A percentile compares a stretch with the other conserved stretches of the same genome.
These are phyloP conservation scores for Microcebus tavaratra DNA, from an alignment of 2,113 vertebrate genomes.

Conservation along the genomic window DNA sequence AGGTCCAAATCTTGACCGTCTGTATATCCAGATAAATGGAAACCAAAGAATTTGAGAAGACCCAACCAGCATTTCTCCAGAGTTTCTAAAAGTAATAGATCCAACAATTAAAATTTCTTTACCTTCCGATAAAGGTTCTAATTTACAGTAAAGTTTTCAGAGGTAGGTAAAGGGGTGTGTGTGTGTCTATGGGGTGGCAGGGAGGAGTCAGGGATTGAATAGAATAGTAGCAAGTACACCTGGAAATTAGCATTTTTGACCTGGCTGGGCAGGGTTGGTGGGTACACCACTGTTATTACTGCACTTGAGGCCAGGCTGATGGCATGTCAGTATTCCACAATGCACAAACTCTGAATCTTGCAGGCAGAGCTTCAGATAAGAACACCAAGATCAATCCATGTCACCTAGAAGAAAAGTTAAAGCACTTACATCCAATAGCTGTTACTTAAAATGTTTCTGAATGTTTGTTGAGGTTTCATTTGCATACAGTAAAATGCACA, in stretches of 20 bases:
- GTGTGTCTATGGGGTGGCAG: not conserved
- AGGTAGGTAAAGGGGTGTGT: not conserved
- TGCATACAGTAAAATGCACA: not conserved
- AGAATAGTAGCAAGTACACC: accelerated
- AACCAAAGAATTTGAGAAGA: not conserved
- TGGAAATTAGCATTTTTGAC: not conserved
- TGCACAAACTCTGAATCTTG: not conserved
- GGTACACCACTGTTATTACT: not conserved
- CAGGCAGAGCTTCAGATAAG: not conserved
- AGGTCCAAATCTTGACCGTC: not conserved
- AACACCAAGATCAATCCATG: not conserved
- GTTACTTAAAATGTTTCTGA: not conserved
- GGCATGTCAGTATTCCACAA: not conserved
- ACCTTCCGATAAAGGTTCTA: not conserved
- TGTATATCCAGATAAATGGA: not conserved
- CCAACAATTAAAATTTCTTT: not conserved
- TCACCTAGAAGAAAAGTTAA: not conserved
- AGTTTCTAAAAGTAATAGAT: not conserved
- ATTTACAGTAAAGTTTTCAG: not conserved
- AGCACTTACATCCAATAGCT: not conserved
- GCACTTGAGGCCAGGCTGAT: not conserved
- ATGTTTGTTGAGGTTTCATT: not conserved
- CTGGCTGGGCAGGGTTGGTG: not conserved
- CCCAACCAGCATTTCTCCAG: not conserved
- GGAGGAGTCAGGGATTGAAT: not conserved